These are phyloP conservation scores for Atlantisia rogersi DNA, from an alignment of 2,113 vertebrate species.

Conservation along the genomic window DNA sequence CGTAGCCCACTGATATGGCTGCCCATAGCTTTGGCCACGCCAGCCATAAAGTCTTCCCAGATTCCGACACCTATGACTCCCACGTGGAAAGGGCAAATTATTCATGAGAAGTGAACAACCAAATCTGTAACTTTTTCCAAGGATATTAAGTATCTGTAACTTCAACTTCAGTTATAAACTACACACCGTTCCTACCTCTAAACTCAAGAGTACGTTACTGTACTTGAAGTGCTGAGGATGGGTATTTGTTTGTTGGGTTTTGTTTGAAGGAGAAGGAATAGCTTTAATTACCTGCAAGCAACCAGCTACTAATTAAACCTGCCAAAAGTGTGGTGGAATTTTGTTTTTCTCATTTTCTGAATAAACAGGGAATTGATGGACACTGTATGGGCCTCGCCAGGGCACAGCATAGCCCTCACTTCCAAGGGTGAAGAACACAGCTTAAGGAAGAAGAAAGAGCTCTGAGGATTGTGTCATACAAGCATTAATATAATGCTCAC, in stretches of 20 bases:
- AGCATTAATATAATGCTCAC: constrained; percentile 42
- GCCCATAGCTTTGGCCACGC: neutral
- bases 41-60: neutral
- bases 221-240: neutral
- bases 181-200: neutral
- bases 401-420: neutral
- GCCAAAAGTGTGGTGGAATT: neutral
- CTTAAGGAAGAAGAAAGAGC: neutral
- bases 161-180: neutral
- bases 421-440: neutral
- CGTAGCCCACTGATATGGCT: rapidly evolving
- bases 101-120: neutral
- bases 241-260: neutral
- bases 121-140: neutral
- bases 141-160: neutral
- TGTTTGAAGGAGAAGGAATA: neutral
- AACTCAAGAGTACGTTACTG: neutral
- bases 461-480: neutral
- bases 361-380: neutral
- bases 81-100: rapidly evolving
- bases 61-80: neutral
- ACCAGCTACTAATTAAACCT: neutral
- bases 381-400: neutral
- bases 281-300: neutral
- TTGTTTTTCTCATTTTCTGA: neutral